These are phyloP conservation scores for Drosophila paulistorum DNA, from an alignment of 1,140 invertebrate genomes.

Conservation along the genomic window DNA sequence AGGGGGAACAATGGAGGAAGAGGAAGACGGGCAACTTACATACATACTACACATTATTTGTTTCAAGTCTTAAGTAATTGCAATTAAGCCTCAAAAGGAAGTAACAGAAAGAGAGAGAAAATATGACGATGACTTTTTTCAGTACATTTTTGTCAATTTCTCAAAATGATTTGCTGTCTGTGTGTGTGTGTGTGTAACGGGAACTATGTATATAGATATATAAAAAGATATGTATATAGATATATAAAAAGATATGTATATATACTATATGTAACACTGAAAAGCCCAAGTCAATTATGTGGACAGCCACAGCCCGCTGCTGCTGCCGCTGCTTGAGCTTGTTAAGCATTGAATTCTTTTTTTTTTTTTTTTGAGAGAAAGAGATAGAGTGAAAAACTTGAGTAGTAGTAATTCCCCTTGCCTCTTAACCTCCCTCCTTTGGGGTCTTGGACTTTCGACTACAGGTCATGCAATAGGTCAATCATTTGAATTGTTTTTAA, in stretches of 20 bases:
- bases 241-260: not conserved
- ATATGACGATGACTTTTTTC: slow-evolving; percentile 21
- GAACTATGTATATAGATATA: slow-evolving; percentile 28
- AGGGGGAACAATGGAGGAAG: not conserved
- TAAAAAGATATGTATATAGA: slow-evolving; percentile 11
- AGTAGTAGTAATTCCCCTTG: slow-evolving; percentile 10
- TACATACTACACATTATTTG: slow-evolving; percentile 27
- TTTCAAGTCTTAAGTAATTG: slow-evolving; percentile 69
- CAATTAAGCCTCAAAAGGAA: slow-evolving; percentile 71
- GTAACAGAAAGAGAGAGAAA: slow-evolving; percentile 42
- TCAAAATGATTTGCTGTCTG: not conserved
- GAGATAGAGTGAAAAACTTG: slow-evolving; percentile 23
- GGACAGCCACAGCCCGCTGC: slow-evolving; percentile 28
- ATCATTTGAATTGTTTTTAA: slow-evolving; percentile 79
- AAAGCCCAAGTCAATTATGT: slow-evolving; percentile 71
- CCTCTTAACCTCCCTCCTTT: slow-evolving; percentile 10
- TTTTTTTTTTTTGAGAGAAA: slow-evolving; percentile 8
- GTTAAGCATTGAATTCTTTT: slow-evolving; percentile 54
- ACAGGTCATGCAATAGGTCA: slow-evolving; percentile 73
- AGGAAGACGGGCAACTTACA: not conserved
- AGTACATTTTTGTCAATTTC: slow-evolving; percentile 24
- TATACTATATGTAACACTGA: slow-evolving; percentile 39
- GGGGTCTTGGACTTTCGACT: slow-evolving; percentile 28
- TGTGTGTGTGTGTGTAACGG: slow-evolving; percentile 13
- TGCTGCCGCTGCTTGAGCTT: slow-evolving; percentile 62